Evolutionary conservation across 1,140 invertebrate species (phyloP).

Genomic region (Acromyrmex charruanus): DNA sequence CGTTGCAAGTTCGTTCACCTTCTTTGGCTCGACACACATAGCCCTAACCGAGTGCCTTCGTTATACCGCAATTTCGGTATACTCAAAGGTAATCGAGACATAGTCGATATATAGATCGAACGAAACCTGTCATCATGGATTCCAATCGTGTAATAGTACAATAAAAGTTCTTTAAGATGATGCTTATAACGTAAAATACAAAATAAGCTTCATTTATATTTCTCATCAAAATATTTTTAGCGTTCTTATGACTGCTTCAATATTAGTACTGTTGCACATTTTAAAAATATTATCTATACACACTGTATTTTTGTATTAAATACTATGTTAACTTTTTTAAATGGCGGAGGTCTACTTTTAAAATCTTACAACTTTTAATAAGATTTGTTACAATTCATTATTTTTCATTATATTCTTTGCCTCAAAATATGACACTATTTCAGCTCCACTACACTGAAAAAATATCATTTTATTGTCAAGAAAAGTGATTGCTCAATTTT

Average conservation of each 20-base stretch:
- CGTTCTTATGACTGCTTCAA: neutral
- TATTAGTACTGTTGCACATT: neutral
- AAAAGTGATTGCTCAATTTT: too few relatives aligned
- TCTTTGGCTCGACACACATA: constrained; percentile 64
- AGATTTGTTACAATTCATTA: too few relatives aligned
- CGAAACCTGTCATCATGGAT: constrained; percentile 51
- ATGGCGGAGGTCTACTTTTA: too few relatives aligned
- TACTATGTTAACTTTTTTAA: neutral
- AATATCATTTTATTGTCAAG: too few relatives aligned
- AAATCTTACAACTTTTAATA: too few relatives aligned
- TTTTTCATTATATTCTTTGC: too few relatives aligned
- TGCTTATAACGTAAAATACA: constrained; percentile 24
- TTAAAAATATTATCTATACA: neutral
- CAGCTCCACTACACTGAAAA: too few relatives aligned
- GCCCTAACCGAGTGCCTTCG: constrained; percentile 44
- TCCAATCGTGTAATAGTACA: constrained; percentile 37
- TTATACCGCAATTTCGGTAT: constrained; percentile 62
- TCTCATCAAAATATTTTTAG: neutral
- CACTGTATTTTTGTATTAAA: neutral
- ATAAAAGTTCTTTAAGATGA: constrained; percentile 23
- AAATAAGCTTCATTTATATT: neutral
- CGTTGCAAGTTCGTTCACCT: constrained; percentile 74
- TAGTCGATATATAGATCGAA: constrained; percentile 51
- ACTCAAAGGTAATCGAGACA: constrained; percentile 44
- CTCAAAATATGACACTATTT: too few relatives aligned